Evolutionary conservation across 2,888 invertebrate species (phyloP).

Genomic region (Aleiodes leptofemur): DNA sequence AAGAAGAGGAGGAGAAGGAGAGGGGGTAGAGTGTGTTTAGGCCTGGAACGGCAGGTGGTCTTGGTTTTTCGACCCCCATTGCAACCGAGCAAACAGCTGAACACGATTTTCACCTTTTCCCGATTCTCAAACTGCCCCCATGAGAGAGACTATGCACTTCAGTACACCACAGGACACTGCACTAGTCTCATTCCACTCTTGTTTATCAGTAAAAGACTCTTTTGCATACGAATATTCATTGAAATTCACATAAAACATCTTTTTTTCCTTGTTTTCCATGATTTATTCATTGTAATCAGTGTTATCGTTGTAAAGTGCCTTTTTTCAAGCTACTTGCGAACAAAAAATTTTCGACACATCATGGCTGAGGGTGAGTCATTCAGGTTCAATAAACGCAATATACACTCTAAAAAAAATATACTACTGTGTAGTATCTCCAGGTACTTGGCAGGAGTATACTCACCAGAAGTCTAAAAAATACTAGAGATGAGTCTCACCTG

Average conservation of each 20-base stretch:
- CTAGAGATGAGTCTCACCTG: too few relatives aligned
- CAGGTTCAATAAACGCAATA: background rate
- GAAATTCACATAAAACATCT: too few relatives aligned
- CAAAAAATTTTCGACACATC: background rate
- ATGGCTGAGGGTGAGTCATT: conserved; percentile 20
- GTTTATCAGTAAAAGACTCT: too few relatives aligned
- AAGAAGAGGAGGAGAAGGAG: background rate
- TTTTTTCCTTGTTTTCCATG: too few relatives aligned
- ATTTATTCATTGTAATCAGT: too few relatives aligned
- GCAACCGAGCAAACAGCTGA: conserved; percentile 10
- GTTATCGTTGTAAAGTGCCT: too few relatives aligned
- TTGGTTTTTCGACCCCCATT: conserved; percentile 29
- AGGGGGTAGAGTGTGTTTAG: conserved; percentile 4
- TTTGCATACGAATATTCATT: too few relatives aligned
- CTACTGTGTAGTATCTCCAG: too few relatives aligned
- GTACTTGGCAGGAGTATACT: too few relatives aligned
- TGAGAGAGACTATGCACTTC: conserved; percentile 15
- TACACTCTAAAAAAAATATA: too few relatives aligned
- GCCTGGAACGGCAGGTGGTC: conserved; percentile 29
- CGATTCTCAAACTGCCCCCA: conserved; percentile 5
- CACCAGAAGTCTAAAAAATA: too few relatives aligned
- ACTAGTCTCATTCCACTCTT: background rate
- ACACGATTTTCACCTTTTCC: background rate
- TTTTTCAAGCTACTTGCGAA: too few relatives aligned
- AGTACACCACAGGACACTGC: conserved; percentile 15